Base-by-base conservation (phyloP, 1,140 invertebrate genomes). In the Dendrolimus kikuchii region DNA sequence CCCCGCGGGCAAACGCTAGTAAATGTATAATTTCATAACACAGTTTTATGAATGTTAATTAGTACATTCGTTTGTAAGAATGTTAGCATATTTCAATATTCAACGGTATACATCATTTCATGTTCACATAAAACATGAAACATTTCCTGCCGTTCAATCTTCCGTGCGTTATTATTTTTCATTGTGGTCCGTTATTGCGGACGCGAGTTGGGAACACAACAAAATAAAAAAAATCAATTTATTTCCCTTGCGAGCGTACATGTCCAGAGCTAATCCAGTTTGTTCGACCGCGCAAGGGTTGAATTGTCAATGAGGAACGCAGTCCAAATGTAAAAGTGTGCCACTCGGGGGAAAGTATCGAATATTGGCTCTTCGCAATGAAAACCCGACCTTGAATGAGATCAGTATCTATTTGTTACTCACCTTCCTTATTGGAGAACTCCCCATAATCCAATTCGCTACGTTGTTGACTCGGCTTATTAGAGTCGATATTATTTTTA, bases 251-350 rank as follows among this genome's bases (percentile, higher is more conserved):
- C 62, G 71, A 75, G 62, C 57, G 68, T 74, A 74, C 76, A 79
- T 82, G 78, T 82, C 72, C 76, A 68, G 60, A 53, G 67, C 74
- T 84, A 84, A 84, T 84, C 81, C 74, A 76, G 81, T 84, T 84
- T 84, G 79, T 81, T 68, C 72, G 81, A 75, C 72, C 74, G 81
- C 71, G 71, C 81, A 79, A 79, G 81, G 78, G 78, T 79, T 84
- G 81, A 84, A 84, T 84, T 68, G 67, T 70, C 78, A 84, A 81
- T 81, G 77, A 84, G 78, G 61, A 71, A 65, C 66, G 61, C 65
- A 72, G 66, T 73, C 71, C 68, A 77, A 78, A 81, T 75, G 68
- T 76, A 74, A 79, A 79, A 79, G 65, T 70, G 70, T 69, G 63
- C 64, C 61, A 62, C 57, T 63, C 57, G 62, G 67, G 61, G 56